Conservation (phyloP, 1,140 invertebrate genomes). For the Meloidogyne chitwoodi region DNA sequence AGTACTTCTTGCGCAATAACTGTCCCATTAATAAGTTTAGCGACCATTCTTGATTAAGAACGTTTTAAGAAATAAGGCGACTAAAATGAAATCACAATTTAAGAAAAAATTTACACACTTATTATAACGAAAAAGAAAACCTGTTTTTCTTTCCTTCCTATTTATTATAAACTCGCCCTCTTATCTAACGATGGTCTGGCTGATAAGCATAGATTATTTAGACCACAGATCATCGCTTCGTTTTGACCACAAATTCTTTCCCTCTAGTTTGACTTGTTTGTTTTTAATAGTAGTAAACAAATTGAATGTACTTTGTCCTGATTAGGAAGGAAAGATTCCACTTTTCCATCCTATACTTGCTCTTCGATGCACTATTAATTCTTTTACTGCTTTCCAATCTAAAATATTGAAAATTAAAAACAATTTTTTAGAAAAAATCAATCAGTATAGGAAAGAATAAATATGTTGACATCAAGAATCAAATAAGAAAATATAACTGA, state of each 20-base stretch:
- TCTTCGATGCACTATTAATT: too few relatives aligned
- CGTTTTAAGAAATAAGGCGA: background rate
- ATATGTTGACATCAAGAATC: too few relatives aligned
- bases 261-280: background rate
- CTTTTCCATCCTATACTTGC: too few relatives aligned
- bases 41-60: background rate
- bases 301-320: too few relatives aligned
- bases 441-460: too few relatives aligned
- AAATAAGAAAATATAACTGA: too few relatives aligned
- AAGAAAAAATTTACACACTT: too few relatives aligned
- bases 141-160: too few relatives aligned
- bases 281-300: background rate
- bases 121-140: background rate
- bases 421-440: too few relatives aligned
- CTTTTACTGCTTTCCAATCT: too few relatives aligned
- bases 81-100: background rate
- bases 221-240: background rate
- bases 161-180: background rate
- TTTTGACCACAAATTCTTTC: background rate
- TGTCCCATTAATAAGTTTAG: conserved; percentile 53
- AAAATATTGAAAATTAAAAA: too few relatives aligned
- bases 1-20: conserved; percentile 50
- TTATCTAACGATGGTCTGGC: background rate
- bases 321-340: too few relatives aligned
- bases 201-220: background rate